A percentile compares a stretch with the other conserved stretches of the same genome.
Conservation (phyloP, 2,113 vertebrate genomes). For the Strigops habroptila region DNA sequence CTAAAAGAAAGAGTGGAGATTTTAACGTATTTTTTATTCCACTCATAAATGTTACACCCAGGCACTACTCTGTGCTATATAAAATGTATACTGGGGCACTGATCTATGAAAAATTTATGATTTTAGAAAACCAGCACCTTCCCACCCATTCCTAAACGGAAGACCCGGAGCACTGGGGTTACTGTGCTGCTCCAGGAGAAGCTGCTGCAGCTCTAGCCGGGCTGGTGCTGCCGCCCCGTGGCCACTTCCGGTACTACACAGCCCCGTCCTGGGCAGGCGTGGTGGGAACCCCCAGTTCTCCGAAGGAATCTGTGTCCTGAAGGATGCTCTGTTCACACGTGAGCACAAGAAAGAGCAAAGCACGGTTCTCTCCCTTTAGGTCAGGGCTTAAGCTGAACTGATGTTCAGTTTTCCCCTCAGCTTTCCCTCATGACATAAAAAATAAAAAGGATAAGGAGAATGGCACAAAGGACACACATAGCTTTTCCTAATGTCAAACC, state of each 20-base stretch:
- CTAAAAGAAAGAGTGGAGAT: not conserved
- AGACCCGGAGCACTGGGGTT: not conserved
- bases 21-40: not conserved
- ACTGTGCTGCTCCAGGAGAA: fast-evolving
- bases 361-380: not conserved
- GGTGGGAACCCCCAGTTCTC: fast-evolving
- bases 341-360: not conserved
- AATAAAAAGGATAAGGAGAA: not conserved
- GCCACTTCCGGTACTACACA: not conserved
- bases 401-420: not conserved
- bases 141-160: fast-evolving
- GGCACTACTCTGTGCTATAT: not conserved
- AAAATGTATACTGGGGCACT: not conserved
- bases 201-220: fast-evolving
- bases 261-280: fast-evolving
- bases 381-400: fast-evolving
- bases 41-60: not conserved
- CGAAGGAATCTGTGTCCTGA: fast-evolving
- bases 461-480: fast-evolving
- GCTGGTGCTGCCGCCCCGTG: not conserved
- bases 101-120: not conserved
- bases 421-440: not conserved
- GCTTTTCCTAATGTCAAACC: not conserved
- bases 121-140: not conserved
- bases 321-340: not conserved